Conservation (phyloP, 2,797 vertebrate genomes). For the Molossus alvarezi region DNA sequence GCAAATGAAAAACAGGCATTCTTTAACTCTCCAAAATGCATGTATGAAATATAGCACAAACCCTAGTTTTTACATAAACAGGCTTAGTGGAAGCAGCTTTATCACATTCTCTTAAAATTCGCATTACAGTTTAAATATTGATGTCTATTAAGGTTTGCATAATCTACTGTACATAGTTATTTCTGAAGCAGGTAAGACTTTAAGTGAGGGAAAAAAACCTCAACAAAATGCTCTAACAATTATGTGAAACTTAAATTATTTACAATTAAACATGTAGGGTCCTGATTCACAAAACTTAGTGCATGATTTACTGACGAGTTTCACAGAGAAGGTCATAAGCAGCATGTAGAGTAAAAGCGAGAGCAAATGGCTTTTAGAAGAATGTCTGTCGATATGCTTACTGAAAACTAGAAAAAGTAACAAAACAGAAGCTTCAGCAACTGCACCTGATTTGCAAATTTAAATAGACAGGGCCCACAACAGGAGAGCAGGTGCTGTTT, state of each 20-base stretch:
- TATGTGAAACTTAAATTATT: slow-evolving; percentile 86
- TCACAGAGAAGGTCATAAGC: slow-evolving; percentile 76
- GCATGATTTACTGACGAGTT: slow-evolving; percentile 81
- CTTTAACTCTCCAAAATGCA: slow-evolving; percentile 85
- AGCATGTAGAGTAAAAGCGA: slow-evolving; percentile 61
- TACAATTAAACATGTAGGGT: slow-evolving; percentile 85
- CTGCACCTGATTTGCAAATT: not conserved
- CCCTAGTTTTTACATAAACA: slow-evolving; percentile 84
- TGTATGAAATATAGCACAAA: slow-evolving; percentile 82
- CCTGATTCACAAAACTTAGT: slow-evolving; percentile 85
- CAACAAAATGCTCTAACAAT: slow-evolving; percentile 84
- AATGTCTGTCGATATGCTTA: slow-evolving; percentile 53
- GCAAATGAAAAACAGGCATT: slow-evolving; percentile 79
- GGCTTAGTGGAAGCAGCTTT: slow-evolving; percentile 80
- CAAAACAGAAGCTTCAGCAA: not conserved
- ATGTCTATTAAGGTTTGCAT: slow-evolving; percentile 81
- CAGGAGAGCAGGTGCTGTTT: not conserved
- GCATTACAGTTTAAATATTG: slow-evolving; percentile 84
- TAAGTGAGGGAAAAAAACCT: slow-evolving; percentile 66
- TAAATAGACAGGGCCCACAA: not conserved
- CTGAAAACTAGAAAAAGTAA: slow-evolving; percentile 44
- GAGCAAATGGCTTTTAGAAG: slow-evolving; percentile 66
- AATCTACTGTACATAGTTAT: slow-evolving; percentile 84
- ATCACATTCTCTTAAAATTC: slow-evolving; percentile 84
- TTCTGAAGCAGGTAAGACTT: slow-evolving; percentile 86